These are phyloP conservation scores for Tupiocoris notatus DNA, from an alignment of 2,888 invertebrate species.

Conservation along the genomic window DNA sequence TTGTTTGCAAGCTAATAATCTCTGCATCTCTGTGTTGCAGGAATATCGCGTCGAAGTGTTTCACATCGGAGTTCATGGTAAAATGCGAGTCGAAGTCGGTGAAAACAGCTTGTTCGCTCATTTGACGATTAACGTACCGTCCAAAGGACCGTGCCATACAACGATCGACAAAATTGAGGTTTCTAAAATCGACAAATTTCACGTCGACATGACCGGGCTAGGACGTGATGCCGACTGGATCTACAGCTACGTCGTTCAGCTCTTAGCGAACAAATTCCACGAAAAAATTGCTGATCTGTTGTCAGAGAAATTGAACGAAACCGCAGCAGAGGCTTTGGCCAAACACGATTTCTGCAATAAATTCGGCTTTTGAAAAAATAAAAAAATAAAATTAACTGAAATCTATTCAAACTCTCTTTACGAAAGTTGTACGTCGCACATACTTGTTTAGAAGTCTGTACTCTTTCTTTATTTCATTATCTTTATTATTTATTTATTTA, in stretches of 20 bases:
- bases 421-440: too few relatives aligned
- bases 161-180: conserved; percentile 26
- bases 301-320: conserved; percentile 23
- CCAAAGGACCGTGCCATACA: conserved; percentile 19
- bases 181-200: conserved; percentile 7
- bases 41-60: conserved; percentile 20
- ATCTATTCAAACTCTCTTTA: too few relatives aligned
- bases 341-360: conserved; percentile 37
- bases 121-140: conserved; percentile 1
- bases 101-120: conserved; percentile 23
- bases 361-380: conserved; percentile 15
- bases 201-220: conserved; percentile 24
- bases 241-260: conserved; percentile 24
- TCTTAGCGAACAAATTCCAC: conserved; percentile 37
- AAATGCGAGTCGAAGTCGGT: not conserved
- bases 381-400: not conserved
- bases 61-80: conserved; percentile 28
- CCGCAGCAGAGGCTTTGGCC: conserved; percentile 11
- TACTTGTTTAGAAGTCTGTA: too few relatives aligned
- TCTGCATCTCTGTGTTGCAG: too few relatives aligned
- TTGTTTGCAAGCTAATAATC: too few relatives aligned
- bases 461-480: too few relatives aligned
- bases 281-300: conserved; percentile 15
- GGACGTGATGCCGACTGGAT: conserved; percentile 28
- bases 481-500: too few relatives aligned